Conservation (phyloP, 1,140 invertebrate genomes). For the Lamellibrachia luymesi region DNA sequence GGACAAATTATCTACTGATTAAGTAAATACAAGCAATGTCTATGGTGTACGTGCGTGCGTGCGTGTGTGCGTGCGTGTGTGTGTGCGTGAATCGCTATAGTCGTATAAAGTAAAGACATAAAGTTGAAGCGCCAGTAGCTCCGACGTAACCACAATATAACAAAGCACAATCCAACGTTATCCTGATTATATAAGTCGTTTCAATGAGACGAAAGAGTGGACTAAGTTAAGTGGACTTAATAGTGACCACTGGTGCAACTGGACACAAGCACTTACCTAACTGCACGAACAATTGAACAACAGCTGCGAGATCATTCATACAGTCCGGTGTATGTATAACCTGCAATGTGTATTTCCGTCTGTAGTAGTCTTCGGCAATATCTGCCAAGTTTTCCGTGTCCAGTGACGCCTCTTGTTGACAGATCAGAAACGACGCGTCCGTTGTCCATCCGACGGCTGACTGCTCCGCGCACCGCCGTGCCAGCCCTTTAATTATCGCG, state of each 20-base stretch:
- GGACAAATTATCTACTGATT: neutral
- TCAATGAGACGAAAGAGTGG: no score
- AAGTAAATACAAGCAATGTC: neutral
- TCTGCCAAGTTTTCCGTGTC: neutral
- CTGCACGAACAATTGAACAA: neutral
- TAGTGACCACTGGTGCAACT: neutral
- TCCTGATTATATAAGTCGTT: no score
- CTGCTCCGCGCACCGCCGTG: neutral
- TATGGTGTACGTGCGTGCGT: no score
- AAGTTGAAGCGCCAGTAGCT: neutral
- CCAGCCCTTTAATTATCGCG: neutral
- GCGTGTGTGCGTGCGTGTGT: neutral
- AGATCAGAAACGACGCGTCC: neutral
- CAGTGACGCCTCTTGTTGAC: neutral
- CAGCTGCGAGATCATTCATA: neutral
- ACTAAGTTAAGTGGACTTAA: neutral
- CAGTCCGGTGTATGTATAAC: neutral
- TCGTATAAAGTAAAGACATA: neutral
- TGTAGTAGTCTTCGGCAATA: neutral
- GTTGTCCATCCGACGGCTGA: neutral
- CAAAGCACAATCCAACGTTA: neutral
- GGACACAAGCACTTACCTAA: neutral
- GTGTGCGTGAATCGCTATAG: neutral
- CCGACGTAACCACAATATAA: neutral
- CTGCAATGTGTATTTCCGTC: neutral